phyloP scores from a whole-genome alignment of 2,888 invertebrate species.

The Dicycla oo region DNA sequence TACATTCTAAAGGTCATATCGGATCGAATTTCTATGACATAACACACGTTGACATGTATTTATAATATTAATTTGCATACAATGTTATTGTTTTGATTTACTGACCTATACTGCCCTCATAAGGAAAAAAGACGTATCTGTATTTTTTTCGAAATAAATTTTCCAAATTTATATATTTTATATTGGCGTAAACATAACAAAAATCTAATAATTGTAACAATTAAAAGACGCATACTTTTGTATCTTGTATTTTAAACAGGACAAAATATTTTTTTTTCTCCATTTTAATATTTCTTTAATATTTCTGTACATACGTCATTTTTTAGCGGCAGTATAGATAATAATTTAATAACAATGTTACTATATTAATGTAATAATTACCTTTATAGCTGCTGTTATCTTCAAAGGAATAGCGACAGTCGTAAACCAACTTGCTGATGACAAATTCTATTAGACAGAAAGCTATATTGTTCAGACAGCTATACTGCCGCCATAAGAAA shows the following conservation, averaged over 20 bases:
- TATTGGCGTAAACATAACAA: too few relatives aligned
- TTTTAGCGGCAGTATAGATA: too few relatives aligned
- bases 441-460: conserved; percentile 14
- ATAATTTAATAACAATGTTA: conserved; percentile 30
- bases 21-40: conserved; percentile 22
- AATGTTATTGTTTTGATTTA: conserved; percentile 44
- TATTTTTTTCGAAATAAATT: too few relatives aligned
- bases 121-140: too few relatives aligned
- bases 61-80: conserved; percentile 25
- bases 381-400: conserved; percentile 1
- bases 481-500: too few relatives aligned
- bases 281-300: too few relatives aligned
- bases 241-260: too few relatives aligned
- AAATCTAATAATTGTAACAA: too few relatives aligned
- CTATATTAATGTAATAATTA: conserved; percentile 19
- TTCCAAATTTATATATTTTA: too few relatives aligned
- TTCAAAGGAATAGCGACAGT: conserved; percentile 7
- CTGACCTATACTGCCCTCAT: conserved; percentile 51
- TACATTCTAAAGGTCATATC: conserved; percentile 13
- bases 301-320: too few relatives aligned
- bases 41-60: conserved; percentile 2
- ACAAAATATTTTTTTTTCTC: too few relatives aligned
- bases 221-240: too few relatives aligned
- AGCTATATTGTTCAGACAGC: conserved; percentile 1
- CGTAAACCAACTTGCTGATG: conserved; percentile 19